A percentile compares a stretch with the other conserved stretches of the same genome.
phyloP scores from a whole-genome alignment of 1,140 invertebrate genomes.

The Zaprionus lachaisei region DNA sequence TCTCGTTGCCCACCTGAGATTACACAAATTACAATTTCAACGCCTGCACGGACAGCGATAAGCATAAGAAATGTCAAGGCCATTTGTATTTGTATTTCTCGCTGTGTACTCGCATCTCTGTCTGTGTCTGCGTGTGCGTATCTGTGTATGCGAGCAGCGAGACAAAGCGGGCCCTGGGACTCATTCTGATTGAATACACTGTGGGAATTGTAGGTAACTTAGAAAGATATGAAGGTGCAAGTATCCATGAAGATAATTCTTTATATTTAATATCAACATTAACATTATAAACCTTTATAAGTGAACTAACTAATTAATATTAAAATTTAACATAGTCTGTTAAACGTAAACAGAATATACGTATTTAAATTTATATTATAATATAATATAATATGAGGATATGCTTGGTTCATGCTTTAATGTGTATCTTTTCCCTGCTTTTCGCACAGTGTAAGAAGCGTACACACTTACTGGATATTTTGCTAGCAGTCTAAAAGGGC shows the following conservation, averaged over 20 bases:
- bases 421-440: not conserved
- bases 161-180: slow-evolving; percentile 6
- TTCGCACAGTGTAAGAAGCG: slow-evolving; percentile 2
- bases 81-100: slow-evolving; percentile 49
- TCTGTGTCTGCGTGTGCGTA: not conserved
- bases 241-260: too few species aligned
- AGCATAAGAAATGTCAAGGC: slow-evolving; percentile 82
- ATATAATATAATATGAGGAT: too few species aligned
- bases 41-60: slow-evolving; percentile 79
- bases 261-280: too few species aligned
- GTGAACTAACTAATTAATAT: too few species aligned
- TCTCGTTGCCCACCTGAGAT: slow-evolving; percentile 66
- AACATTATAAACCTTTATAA: too few species aligned
- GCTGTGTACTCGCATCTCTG: slow-evolving; percentile 2
- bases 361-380: too few species aligned
- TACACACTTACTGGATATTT: not conserved
- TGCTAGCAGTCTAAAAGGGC: not conserved
- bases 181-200: slow-evolving; percentile 33
- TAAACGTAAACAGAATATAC: too few species aligned
- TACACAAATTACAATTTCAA: slow-evolving; percentile 83
- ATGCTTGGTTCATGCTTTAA: too few species aligned
- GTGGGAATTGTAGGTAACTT: not conserved
- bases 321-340: too few species aligned
- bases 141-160: slow-evolving; percentile 2
- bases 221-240: too few species aligned